Evolutionary conservation across 1,140 invertebrate species (phyloP).

Genomic region (Monomorium pharaonis): DNA sequence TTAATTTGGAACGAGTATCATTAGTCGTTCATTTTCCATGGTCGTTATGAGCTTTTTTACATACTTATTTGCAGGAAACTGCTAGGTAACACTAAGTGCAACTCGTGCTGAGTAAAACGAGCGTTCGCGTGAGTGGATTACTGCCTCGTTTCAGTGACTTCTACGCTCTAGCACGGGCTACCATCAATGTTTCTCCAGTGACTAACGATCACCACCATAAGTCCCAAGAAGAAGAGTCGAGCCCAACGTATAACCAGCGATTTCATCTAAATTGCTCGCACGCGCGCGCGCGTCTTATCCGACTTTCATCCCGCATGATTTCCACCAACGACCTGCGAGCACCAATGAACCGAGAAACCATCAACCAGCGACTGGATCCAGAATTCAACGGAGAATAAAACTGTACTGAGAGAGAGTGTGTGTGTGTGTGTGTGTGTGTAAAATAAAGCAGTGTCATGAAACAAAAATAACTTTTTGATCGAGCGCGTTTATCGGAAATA

Average conservation of each 20-base stretch:
- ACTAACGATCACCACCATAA: conserved; percentile 6
- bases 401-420: no score
- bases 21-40: background rate
- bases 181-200: background rate
- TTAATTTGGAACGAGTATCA: background rate
- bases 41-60: background rate
- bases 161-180: background rate
- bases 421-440: no score
- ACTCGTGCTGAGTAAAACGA: background rate
- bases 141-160: conserved; percentile 18
- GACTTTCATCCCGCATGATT: conserved; percentile 36
- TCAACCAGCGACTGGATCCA: background rate
- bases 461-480: background rate
- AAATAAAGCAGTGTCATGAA: background rate
- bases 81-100: background rate
- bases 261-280: conserved; percentile 53
- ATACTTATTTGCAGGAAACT: background rate
- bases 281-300: conserved; percentile 4
- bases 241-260: background rate
- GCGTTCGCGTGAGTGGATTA: conserved; percentile 6
- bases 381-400: background rate
- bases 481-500: background rate
- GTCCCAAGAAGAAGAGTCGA: background rate
- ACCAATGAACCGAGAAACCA: background rate
- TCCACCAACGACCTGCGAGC: background rate